phyloP scores from a whole-genome alignment of 2,797 vertebrate genomes.

The Chaetodon trifasciatus region DNA sequence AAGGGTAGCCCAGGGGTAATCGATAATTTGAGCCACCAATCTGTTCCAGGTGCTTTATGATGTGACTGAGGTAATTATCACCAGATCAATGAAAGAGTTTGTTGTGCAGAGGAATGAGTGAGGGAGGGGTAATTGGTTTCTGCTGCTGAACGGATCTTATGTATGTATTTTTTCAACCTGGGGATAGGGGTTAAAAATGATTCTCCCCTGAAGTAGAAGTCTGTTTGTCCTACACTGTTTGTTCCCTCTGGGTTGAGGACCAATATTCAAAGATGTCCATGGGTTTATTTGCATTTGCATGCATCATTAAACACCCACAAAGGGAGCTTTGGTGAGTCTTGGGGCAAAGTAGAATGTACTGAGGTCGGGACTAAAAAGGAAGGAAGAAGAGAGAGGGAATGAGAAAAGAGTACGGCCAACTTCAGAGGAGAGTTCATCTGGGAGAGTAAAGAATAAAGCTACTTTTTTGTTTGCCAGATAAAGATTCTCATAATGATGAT shows the following conservation, averaged over 20 bases:
- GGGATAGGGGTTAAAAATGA: slow-evolving; percentile 60
- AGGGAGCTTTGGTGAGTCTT: slow-evolving; percentile 53
- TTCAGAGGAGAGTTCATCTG: slow-evolving; percentile 39
- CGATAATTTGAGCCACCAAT: slow-evolving; percentile 87
- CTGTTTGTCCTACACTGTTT: slow-evolving; percentile 35
- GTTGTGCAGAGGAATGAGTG: slow-evolving; percentile 78
- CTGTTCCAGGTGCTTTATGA: slow-evolving; percentile 88
- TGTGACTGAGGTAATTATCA: slow-evolving; percentile 89
- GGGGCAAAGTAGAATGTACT: slow-evolving; percentile 49
- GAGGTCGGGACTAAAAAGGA: slow-evolving; percentile 35
- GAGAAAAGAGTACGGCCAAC: slow-evolving; percentile 25
- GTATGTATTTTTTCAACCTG: slow-evolving; percentile 75
- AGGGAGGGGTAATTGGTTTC: slow-evolving; percentile 83
- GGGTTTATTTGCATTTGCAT: slow-evolving; percentile 75
- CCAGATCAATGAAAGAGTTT: slow-evolving; percentile 86
- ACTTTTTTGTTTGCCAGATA: slow-evolving; percentile 12
- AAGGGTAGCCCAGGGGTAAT: slow-evolving; percentile 82
- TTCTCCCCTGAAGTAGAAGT: slow-evolving; percentile 52
- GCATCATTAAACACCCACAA: slow-evolving; percentile 77
- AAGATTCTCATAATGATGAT: slow-evolving; percentile 21
- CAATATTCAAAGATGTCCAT: slow-evolving; percentile 64
- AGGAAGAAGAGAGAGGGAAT: slow-evolving; percentile 4
- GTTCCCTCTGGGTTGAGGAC: slow-evolving; percentile 51
- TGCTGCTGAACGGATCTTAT: slow-evolving; percentile 74
- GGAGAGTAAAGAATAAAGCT: slow-evolving; percentile 16